Conservation (phyloP, 1,140 invertebrate genomes). For the Bombus soroeensis region DNA sequence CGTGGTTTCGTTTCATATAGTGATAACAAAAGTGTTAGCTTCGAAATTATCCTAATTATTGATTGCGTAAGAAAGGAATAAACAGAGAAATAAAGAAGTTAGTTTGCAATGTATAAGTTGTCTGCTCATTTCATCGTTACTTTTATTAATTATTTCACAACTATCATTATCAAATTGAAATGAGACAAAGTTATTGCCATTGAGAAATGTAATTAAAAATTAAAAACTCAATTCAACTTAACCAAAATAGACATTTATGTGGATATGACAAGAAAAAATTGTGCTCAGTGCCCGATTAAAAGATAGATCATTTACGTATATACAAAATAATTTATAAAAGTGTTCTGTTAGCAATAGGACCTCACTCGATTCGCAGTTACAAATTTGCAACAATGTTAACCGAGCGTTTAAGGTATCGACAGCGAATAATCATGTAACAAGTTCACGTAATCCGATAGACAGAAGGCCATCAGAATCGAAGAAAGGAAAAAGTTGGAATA, state of each 20-base stretch:
- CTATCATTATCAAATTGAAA: neutral
- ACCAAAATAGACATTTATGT: too few species aligned
- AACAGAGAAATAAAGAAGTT: neutral
- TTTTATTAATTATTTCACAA: neutral
- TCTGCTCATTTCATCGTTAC: neutral
- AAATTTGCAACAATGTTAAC: too few species aligned
- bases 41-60: slow-evolving; percentile 55
- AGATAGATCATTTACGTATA: neutral
- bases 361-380: too few species aligned
- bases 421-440: neutral
- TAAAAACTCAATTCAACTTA: neutral
- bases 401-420: neutral
- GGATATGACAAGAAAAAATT: neutral
- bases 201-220: neutral
- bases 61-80: neutral
- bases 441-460: neutral
- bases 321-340: too few species aligned
- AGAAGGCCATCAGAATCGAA: neutral
- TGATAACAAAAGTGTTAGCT: slow-evolving; percentile 35
- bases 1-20: slow-evolving; percentile 51
- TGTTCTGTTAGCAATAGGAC: too few species aligned
- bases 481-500: neutral
- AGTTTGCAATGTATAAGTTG: neutral
- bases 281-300: neutral
- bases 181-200: neutral